Percentiles rank a stretch among this genome's conserved stretches.
These are phyloP conservation scores for Drosophila ochracea DNA, from an alignment of 2,888 invertebrate species.

Conservation along the genomic window DNA sequence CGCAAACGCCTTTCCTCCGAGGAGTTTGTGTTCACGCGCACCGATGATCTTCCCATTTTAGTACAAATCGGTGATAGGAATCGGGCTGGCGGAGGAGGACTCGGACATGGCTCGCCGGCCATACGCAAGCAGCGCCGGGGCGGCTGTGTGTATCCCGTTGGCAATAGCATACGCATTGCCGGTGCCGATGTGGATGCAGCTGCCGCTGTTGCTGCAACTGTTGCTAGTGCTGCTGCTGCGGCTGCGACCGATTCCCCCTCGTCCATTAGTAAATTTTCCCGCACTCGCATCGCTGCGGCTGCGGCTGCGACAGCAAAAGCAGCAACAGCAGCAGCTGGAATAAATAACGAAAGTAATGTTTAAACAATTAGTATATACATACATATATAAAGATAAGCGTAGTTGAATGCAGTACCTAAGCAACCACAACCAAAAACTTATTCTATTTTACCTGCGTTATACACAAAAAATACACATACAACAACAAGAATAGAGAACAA, in stretches of 20 bases:
- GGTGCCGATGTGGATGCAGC: constrained; percentile 43
- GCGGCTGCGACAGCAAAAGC: constrained; percentile 45
- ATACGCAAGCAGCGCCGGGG: constrained; percentile 87
- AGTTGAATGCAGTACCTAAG: constrained; percentile 76
- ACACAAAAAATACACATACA: constrained; percentile 22
- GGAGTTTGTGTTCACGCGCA: constrained; percentile 83
- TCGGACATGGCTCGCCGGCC: constrained; percentile 84
- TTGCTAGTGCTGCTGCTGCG: constrained; percentile 31
- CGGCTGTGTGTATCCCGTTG: constrained; percentile 87
- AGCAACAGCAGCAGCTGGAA: constrained; percentile 34
- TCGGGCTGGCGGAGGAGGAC: constrained; percentile 35
- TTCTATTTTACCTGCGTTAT: constrained; percentile 39
- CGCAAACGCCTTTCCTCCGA: constrained; percentile 84
- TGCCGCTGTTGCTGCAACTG: constrained; percentile 16
- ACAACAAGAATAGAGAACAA: constrained; percentile 8
- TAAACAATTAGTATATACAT: constrained; percentile 49
- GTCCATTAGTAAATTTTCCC: constrained; percentile 73
- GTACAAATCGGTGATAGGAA: constrained; percentile 83
- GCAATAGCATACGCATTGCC: constrained; percentile 60
- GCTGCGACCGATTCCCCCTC: constrained; percentile 48
- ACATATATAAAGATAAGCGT: constrained; percentile 43
- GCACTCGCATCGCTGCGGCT: constrained; percentile 61
- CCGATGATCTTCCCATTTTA: constrained; percentile 87
- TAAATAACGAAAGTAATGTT: constrained; percentile 81
- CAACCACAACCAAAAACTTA: constrained; percentile 46